Conservation (phyloP, 1,140 invertebrate species). For the Drosophila saltans region DNA sequence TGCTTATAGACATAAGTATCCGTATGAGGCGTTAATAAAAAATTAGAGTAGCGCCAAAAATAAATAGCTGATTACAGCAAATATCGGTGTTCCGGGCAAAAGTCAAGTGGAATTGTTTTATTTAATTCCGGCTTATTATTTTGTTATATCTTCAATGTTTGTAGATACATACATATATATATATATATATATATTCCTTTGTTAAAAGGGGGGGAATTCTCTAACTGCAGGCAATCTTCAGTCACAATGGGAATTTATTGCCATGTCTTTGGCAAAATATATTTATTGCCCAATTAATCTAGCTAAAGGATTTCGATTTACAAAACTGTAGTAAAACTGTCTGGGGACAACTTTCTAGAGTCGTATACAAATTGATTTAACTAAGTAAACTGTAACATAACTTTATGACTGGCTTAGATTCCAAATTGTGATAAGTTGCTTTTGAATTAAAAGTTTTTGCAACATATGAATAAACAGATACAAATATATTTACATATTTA, state of each 20-base stretch:
- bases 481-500: too few species aligned
- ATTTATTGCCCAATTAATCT: constrained; percentile 10
- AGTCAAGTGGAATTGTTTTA: constrained; percentile 48
- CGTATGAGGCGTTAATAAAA: constrained; percentile 51
- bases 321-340: constrained; percentile 1
- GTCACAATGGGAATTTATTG: constrained; percentile 4
- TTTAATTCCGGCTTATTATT: constrained; percentile 46
- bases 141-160: constrained; percentile 25
- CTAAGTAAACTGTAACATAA: not conserved
- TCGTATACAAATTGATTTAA: not conserved
- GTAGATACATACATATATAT: not conserved
- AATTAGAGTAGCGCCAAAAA: constrained; percentile 46
- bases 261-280: not conserved
- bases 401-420: not conserved
- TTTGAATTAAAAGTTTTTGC: not conserved
- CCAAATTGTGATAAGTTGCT: not conserved
- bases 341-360: not conserved
- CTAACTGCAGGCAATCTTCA: not conserved
- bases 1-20: constrained; percentile 28
- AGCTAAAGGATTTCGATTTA: not conserved
- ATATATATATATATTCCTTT: not conserved
- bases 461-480: too few species aligned
- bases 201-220: not conserved
- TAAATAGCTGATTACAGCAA: constrained; percentile 53
- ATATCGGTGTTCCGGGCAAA: constrained; percentile 23